Base-by-base conservation (phyloP, 2,797 vertebrate genomes). In the Leptatherina wallacei region DNA sequence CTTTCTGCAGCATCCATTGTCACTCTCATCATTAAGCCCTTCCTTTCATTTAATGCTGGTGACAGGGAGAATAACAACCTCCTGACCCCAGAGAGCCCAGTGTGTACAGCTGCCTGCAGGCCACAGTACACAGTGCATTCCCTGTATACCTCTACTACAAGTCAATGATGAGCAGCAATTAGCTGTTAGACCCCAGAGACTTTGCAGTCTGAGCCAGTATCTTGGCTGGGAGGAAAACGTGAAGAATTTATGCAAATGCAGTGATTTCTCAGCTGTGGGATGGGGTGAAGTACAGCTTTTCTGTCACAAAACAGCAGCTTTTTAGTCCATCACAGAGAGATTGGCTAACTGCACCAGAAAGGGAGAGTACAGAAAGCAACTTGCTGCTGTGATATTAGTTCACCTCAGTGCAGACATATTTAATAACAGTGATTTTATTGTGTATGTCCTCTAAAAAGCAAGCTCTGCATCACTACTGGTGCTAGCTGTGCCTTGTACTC, bases 11-110 rank as follows among this genome's bases (percentile, higher is more conserved):
- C 73, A 65, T 55, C 61, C 33, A 9, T 35, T 2, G 27, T 76
- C 60, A 35, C 24, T 65, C 71, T 70, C 60, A 49, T 85, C 77
- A 65, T 47, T 82, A 35, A 75, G 60, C 18, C 18, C 36, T 29
- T 59, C 32, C 62, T 66, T 38, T 87, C 73, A 81, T 89, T 80
- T 84, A 84, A 80, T 56, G 32, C 57, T 27, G 44, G 44, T 71
- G 18, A 44, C 42, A 20, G 42, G 18, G 42, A 44, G 42, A 44
- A 44, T 44, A 44, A 20, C 42, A 44, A 16, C 18, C 42, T 44
- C 42, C 54, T 12, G 12, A 18, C 27, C 54, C 27, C 3, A 3
- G 54, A 29, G 18, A 80, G 71, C 77, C 69, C 55, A 44, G 24
- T 18, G 24, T 61, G 44, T 47, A 33, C n/a, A 4, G 30, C 42